phyloP scores from a whole-genome alignment of 2,888 invertebrate species.

The Cataglyphis rosenhaueri region DNA sequence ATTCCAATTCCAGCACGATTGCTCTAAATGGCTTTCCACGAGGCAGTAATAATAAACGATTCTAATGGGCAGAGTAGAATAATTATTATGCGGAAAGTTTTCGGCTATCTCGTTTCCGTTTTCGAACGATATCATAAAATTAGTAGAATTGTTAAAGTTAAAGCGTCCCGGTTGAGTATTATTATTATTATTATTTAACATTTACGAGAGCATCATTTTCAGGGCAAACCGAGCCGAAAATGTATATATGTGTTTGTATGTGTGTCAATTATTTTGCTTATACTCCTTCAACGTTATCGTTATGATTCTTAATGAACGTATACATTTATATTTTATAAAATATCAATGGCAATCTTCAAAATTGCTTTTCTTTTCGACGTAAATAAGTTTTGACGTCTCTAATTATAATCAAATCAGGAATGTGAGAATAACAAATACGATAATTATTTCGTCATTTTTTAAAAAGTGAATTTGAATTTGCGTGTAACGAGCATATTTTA shows the following conservation, averaged over 20 bases:
- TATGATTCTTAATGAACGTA: neutral
- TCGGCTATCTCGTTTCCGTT: slow-evolving; percentile 22
- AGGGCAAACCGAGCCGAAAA: neutral
- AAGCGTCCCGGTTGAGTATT: neutral
- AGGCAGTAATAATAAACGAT: slow-evolving; percentile 40
- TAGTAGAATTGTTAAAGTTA: slow-evolving; percentile 20
- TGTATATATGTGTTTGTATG: neutral
- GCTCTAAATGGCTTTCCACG: slow-evolving; percentile 59
- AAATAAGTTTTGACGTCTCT: neutral
- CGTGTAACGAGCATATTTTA: neutral
- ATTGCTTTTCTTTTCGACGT: neutral
- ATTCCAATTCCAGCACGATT: slow-evolving; percentile 36
- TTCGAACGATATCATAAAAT: slow-evolving; percentile 24
- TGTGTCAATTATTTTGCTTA: neutral
- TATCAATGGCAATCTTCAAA: neutral
- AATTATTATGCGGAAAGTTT: slow-evolving; percentile 38
- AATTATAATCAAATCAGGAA: neutral
- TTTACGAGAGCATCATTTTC: neutral
- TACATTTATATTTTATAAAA: neutral
- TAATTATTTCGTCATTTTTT: neutral
- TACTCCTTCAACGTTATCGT: too few species aligned
- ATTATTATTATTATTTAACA: slow-evolving; percentile 2
- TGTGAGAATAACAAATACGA: neutral
- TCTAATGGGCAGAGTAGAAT: slow-evolving; percentile 18
- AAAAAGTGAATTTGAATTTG: neutral